These are phyloP conservation scores for Megaleporinus macrocephalus DNA, from an alignment of 2,113 vertebrate genomes.

Conservation along the genomic window DNA sequence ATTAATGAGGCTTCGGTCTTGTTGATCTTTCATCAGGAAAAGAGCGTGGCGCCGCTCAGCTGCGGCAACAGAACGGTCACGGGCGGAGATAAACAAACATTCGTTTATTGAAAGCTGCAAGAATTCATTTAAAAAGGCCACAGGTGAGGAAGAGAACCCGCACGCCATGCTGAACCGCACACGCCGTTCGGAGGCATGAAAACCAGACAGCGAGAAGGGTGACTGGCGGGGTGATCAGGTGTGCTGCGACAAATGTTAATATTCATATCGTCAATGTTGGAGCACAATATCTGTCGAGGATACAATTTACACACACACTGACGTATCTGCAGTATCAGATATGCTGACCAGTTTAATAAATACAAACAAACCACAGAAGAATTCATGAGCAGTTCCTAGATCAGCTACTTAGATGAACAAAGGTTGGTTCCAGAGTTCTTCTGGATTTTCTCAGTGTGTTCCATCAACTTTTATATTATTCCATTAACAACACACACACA, in stretches of 20 bases:
- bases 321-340: no score
- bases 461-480: no score
- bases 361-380: no score
- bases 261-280: neutral
- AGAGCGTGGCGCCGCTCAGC: slow-evolving; percentile 18
- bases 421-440: no score
- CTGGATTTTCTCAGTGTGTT: no score
- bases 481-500: no score
- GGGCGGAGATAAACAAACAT: neutral
- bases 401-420: no score
- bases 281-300: no score
- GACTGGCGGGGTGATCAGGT: neutral
- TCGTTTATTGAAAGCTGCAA: neutral
- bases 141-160: neutral
- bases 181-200: neutral
- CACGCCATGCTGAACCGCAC: neutral
- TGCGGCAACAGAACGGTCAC: neutral
- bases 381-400: no score
- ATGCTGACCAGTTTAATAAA: no score
- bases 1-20: slow-evolving; percentile 41
- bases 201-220: neutral
- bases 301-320: no score
- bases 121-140: neutral
- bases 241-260: neutral
- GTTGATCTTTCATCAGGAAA: slow-evolving; percentile 37